Conservation (phyloP, 2,113 vertebrate species). For the Xenopus borealis region DNA sequence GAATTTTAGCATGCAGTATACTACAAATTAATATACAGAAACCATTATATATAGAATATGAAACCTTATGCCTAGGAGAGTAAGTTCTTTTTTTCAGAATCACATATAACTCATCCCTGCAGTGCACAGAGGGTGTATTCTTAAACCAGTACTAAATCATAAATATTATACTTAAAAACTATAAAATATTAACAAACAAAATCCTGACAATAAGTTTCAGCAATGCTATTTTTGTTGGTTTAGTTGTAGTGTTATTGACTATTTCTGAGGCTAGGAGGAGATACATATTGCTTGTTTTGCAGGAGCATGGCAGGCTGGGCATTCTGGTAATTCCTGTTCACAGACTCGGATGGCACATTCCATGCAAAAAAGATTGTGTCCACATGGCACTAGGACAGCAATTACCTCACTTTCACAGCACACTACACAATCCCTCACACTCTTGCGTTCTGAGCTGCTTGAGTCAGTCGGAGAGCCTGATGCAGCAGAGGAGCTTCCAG, state of each 20-base stretch:
- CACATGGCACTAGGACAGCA: constrained; percentile 88
- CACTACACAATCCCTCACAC: constrained; percentile 83
- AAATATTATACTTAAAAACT: constrained; percentile 22
- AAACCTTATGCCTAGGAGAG: too few relatives aligned
- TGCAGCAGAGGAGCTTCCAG: constrained; percentile 57
- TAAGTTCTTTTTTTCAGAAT: too few relatives aligned
- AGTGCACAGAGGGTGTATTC: too few relatives aligned
- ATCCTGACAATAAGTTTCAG: constrained; percentile 39
- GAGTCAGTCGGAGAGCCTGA: constrained; percentile 79
- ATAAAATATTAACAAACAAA: constrained; percentile 24
- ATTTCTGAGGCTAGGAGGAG: constrained; percentile 78
- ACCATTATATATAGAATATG: too few relatives aligned
- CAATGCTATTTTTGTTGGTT: background rate
- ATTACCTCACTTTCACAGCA: constrained; percentile 93
- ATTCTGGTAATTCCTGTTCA: constrained; percentile 82
- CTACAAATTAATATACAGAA: too few relatives aligned
- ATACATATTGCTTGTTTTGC: constrained; percentile 97
- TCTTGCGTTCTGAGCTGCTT: constrained; percentile 61
- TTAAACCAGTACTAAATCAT: background rate
- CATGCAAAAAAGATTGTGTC: constrained; percentile 98
- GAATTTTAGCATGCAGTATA: too few relatives aligned
- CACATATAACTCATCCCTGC: too few relatives aligned
- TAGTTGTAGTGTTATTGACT: background rate
- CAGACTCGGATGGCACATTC: constrained; percentile 94
- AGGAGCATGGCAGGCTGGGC: constrained; percentile 87